Conservation (phyloP, 2,113 vertebrate species). For the Dolichotis patagonum region DNA sequence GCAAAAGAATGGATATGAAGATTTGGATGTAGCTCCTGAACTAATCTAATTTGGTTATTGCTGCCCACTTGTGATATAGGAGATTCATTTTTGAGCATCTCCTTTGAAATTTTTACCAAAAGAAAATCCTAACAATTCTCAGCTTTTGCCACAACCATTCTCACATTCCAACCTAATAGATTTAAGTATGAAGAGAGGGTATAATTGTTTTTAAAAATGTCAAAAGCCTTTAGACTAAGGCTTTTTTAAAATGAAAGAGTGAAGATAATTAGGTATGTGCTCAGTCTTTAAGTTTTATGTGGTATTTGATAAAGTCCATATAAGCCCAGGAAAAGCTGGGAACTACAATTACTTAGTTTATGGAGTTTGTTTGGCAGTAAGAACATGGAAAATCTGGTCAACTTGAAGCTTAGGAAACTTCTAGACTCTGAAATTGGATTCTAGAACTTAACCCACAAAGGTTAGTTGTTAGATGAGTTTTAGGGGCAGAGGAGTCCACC, state of each 20-base stretch:
- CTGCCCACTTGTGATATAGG: neutral
- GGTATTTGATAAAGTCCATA: neutral
- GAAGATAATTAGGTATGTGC: neutral
- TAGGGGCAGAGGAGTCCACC: neutral
- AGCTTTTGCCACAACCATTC: conserved; percentile 33
- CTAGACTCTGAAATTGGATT: neutral
- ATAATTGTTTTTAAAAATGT: neutral
- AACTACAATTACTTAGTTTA: neutral
- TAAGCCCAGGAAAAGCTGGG: conserved; percentile 20
- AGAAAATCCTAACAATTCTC: conserved; percentile 27
- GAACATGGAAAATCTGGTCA: neutral
- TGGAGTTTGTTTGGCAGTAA: conserved; percentile 4
- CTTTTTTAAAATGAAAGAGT: neutral
- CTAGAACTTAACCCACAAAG: neutral
- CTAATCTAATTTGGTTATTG: conserved; percentile 52
- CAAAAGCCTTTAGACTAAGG: conserved; percentile 22
- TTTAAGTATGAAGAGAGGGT: neutral
- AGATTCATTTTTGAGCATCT: neutral
- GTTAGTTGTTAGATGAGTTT: neutral
- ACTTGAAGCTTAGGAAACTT: neutral
- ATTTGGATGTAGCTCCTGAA: neutral
- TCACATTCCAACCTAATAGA: neutral
- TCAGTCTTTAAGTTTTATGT: conserved; percentile 29
- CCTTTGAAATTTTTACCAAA: neutral
- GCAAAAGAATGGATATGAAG: neutral